These are phyloP conservation scores for Coelopa frigida DNA, from an alignment of 1,140 invertebrate species.

Conservation along the genomic window DNA sequence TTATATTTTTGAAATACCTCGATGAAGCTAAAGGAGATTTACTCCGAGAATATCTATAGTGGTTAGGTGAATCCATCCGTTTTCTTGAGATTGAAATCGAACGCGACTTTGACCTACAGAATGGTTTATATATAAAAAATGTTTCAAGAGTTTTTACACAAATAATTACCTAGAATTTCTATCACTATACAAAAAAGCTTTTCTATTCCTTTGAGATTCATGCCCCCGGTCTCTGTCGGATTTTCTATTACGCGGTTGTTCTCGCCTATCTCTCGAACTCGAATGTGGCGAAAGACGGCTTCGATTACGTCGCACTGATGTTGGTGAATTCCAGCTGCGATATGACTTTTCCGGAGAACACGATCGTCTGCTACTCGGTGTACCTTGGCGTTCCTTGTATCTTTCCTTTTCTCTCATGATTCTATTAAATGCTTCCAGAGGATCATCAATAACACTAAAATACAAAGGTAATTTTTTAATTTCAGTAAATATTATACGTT, in stretches of 20 bases:
- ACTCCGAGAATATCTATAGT: background rate
- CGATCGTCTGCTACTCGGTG: conserved; percentile 4
- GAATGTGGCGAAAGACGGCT: too few relatives aligned
- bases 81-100: background rate
- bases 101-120: conserved; percentile 4
- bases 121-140: background rate
- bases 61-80: background rate
- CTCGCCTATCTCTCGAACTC: too few relatives aligned
- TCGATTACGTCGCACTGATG: too few relatives aligned
- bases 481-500: background rate
- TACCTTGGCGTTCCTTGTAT: conserved; percentile 2
- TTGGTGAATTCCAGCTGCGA: too few relatives aligned
- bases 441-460: conserved; percentile 69
- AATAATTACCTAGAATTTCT: conserved; percentile 22
- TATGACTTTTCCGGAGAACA: conserved; percentile 18
- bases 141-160: background rate
- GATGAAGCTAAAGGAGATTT: background rate
- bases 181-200: conserved; percentile 50
- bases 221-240: conserved; percentile 7
- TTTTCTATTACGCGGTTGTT: too few relatives aligned
- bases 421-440: conserved; percentile 74
- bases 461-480: conserved; percentile 19
- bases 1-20: conserved; percentile 8
- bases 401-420: conserved; percentile 74
- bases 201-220: conserved; percentile 14